A percentile compares a stretch with the other conserved stretches of the same genome.
Evolutionary conservation across 2,113 vertebrate species (phyloP).

Genomic region (Meriones unguiculatus): DNA sequence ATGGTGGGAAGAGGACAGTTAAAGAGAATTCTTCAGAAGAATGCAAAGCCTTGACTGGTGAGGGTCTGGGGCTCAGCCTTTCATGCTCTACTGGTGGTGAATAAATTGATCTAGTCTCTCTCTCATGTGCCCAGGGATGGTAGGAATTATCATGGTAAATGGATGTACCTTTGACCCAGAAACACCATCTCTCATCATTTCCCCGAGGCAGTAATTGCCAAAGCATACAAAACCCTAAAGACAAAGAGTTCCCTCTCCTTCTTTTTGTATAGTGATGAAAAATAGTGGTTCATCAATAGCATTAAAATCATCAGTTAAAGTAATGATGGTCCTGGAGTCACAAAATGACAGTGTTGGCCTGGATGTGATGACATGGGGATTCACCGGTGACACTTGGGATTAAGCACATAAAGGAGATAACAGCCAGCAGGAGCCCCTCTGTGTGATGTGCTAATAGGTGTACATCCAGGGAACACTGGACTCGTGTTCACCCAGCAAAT

Average conservation of each 20-base stretch:
- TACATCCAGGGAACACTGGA: neutral
- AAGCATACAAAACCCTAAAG: neutral
- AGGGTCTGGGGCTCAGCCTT: conserved; percentile 23
- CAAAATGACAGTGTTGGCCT: neutral
- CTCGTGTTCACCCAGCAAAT: neutral
- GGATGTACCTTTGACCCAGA: conserved; percentile 54
- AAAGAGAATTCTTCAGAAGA: conserved; percentile 68
- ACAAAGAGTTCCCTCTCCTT: neutral
- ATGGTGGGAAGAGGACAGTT: conserved; percentile 50
- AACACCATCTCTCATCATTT: conserved; percentile 56
- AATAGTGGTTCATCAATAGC: neutral
- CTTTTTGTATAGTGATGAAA: conserved; percentile 34
- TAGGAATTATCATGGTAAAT: conserved; percentile 47
- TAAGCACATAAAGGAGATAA: neutral
- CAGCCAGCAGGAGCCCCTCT: neutral
- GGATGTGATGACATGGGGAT: conserved; percentile 57
- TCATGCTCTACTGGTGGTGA: conserved; percentile 65
- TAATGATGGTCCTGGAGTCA: neutral
- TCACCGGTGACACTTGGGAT: neutral
- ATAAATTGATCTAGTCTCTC: conserved; percentile 60
- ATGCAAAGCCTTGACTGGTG: conserved; percentile 9
- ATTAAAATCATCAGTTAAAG: neutral
- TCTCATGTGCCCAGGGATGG: neutral
- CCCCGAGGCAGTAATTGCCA: conserved; percentile 61
- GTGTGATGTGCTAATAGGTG: conserved; percentile 55